A percentile compares a stretch with the other conserved stretches of the same genome.
Conservation (phyloP, 1,140 invertebrate genomes). For the Aphelenchoides fujianensis region DNA sequence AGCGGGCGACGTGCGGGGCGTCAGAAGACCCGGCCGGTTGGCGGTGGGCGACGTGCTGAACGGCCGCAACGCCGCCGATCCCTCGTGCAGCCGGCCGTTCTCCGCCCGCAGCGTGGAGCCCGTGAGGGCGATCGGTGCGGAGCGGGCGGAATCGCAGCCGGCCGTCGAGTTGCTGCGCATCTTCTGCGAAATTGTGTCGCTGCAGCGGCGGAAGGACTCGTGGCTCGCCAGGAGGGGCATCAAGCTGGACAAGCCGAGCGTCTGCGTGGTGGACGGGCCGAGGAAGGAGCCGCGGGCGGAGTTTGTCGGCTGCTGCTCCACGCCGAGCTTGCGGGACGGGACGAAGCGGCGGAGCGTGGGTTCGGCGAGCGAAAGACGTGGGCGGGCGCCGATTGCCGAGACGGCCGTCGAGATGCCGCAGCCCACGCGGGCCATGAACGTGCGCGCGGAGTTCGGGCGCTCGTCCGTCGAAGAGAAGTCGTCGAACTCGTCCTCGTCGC, state of each 20-base stretch:
- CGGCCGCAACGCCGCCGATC: not conserved
- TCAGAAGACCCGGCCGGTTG: not conserved
- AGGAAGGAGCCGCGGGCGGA: not conserved
- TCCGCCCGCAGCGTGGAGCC: not conserved
- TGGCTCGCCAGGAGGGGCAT: conserved; percentile 19
- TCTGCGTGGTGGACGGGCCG: conserved; percentile 8
- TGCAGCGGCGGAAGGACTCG: conserved; percentile 15
- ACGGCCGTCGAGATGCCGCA: conserved; percentile 21
- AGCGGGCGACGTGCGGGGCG: conserved; percentile 5
- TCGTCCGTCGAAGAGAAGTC: not conserved
- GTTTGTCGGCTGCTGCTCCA: not conserved
- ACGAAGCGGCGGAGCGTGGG: conserved; percentile 3
- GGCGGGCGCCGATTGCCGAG: conserved; percentile 21
- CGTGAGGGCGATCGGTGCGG: not conserved
- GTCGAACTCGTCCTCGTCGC: not conserved
- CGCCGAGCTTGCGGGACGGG: conserved; percentile 17
- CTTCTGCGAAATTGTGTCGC: conserved; percentile 17
- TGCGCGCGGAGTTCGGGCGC: not conserved
- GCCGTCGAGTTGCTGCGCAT: conserved; percentile 15
- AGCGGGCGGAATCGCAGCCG: conserved; percentile 7
- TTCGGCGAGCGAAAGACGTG: conserved; percentile 13
- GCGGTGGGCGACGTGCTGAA: conserved; percentile 11
- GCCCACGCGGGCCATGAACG: conserved; percentile 3
- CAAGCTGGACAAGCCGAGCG: conserved; percentile 13
- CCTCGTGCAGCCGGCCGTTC: not conserved